phyloP scores from a whole-genome alignment of 2,888 invertebrate genomes.

The Erebia ligea region DNA sequence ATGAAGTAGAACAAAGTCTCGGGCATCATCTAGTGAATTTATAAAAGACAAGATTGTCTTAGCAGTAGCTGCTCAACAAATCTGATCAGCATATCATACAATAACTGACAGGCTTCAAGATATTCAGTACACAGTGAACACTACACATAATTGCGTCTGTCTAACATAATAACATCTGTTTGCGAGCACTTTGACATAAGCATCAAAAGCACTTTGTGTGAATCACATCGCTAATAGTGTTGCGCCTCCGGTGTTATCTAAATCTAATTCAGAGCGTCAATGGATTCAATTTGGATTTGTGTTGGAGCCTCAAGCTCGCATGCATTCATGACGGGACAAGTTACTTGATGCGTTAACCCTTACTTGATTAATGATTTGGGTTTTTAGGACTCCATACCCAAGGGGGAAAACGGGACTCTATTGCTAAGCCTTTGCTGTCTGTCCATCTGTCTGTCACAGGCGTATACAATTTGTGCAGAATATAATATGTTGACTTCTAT shows the following conservation, averaged over 20 bases:
- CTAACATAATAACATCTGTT: not conserved
- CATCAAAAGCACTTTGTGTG: slow-evolving; percentile 42
- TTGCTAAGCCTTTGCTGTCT: not conserved
- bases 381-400: no score
- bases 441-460: no score
- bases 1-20: no score
- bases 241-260: slow-evolving; percentile 34
- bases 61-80: not conserved
- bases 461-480: no score
- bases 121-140: slow-evolving; percentile 1
- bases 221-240: slow-evolving; percentile 45
- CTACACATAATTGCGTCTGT: not conserved
- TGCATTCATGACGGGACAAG: slow-evolving; percentile 42
- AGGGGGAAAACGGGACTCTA: not conserved
- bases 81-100: not conserved
- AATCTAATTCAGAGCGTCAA: slow-evolving; percentile 71
- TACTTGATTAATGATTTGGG: not conserved
- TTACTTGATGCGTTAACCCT: not conserved
- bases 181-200: slow-evolving; percentile 9
- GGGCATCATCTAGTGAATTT: not conserved
- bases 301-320: slow-evolving; percentile 44
- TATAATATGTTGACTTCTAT: no score
- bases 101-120: not conserved
- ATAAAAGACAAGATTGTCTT: no score
- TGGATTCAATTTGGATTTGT: slow-evolving; percentile 73